These are phyloP conservation scores for Phrynocephalus vlangalii DNA, from an alignment of 2,797 vertebrate genomes.

Conservation along the genomic window DNA sequence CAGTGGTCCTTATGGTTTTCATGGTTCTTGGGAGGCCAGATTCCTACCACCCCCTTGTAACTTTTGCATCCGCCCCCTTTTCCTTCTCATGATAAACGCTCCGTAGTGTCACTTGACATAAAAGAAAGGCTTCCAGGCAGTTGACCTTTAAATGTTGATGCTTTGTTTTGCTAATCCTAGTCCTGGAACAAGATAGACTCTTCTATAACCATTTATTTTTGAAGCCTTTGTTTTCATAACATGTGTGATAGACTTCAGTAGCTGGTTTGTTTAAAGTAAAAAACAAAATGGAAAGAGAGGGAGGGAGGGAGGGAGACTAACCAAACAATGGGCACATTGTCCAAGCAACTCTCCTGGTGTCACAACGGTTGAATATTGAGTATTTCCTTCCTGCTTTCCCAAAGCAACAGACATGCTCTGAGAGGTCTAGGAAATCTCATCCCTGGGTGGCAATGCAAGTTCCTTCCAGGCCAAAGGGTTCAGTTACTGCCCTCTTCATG, in stretches of 20 bases:
- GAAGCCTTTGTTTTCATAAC: conserved; percentile 57
- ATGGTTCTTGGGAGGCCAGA: too few relatives aligned
- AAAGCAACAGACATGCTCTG: conserved; percentile 27
- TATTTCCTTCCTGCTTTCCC: not conserved
- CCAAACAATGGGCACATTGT: conserved; percentile 33
- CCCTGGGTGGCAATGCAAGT: not conserved
- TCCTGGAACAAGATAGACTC: conserved; percentile 64
- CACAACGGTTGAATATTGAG: conserved; percentile 10
- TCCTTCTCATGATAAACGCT: conserved; percentile 49
- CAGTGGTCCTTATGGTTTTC: too few relatives aligned
- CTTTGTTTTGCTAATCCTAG: conserved; percentile 66
- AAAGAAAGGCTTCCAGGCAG: conserved; percentile 56
- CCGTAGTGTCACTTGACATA: conserved; percentile 31
- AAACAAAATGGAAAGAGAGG: not conserved
- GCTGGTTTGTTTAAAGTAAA: conserved; percentile 34
- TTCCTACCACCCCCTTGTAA: conserved; percentile 12
- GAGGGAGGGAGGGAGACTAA: not conserved
- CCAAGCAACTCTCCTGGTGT: conserved; percentile 2
- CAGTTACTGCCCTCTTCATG: not conserved
- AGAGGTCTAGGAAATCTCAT: conserved; percentile 12
- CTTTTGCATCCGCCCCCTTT: conserved; percentile 10
- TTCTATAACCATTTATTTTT: conserved; percentile 57
- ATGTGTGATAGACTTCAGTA: conserved; percentile 47
- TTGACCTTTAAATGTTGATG: conserved; percentile 76
- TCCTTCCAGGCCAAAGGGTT: not conserved